phyloP scores from a whole-genome alignment of 2,888 invertebrate species.

The Watsonalla binaria region DNA sequence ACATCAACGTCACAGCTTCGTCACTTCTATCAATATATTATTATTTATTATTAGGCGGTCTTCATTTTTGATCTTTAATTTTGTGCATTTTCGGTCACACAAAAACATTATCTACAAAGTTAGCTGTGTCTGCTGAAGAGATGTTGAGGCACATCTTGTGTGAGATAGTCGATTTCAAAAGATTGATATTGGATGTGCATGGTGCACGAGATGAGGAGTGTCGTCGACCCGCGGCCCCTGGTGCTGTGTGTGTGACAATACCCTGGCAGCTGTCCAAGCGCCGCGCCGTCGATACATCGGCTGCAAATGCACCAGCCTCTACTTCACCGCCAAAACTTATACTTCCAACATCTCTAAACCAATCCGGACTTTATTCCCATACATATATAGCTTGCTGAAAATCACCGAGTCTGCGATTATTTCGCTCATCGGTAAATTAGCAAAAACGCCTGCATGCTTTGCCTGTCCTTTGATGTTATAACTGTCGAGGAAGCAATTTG shows the following conservation, averaged over 20 bases:
- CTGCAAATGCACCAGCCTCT: constrained; percentile 32
- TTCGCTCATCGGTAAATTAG: constrained; percentile 32
- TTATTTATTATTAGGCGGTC: too few species aligned
- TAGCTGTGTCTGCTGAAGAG: too few species aligned
- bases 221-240: constrained; percentile 41
- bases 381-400: constrained; percentile 7
- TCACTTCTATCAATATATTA: too few species aligned
- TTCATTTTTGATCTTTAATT: too few species aligned
- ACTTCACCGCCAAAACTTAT: constrained; percentile 10
- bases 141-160: too few species aligned
- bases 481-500: constrained; percentile 35
- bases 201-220: constrained; percentile 13
- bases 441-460: constrained; percentile 33
- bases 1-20: constrained; percentile 4
- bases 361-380: constrained; percentile 10
- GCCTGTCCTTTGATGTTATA: constrained; percentile 35
- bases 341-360: constrained; percentile 11
- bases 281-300: constrained; percentile 40
- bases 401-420: constrained; percentile 15
- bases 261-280: constrained; percentile 62
- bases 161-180: not conserved
- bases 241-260: constrained; percentile 47
- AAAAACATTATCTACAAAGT: too few species aligned
- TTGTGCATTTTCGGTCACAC: too few species aligned
- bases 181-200: not conserved